These are phyloP conservation scores for Vidua macroura DNA, from an alignment of 2,113 vertebrate genomes.

Conservation along the genomic window DNA sequence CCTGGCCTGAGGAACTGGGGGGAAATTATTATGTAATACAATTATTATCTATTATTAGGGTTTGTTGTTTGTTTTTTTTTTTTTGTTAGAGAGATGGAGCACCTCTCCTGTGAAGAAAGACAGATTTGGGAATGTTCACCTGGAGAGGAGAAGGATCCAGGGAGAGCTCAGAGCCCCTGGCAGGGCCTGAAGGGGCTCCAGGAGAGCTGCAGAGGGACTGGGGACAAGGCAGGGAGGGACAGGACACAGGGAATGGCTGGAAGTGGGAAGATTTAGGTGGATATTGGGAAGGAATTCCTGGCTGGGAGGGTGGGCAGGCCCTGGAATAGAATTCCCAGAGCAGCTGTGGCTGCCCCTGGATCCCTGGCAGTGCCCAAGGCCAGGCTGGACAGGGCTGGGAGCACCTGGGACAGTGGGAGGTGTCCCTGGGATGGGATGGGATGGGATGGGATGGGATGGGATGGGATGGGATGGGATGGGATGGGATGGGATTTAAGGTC, in stretches of 20 bases:
- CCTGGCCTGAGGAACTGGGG: background rate
- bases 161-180: background rate
- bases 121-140: background rate
- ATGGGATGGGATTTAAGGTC: background rate
- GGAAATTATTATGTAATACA: background rate
- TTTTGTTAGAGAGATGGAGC: background rate
- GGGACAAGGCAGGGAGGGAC: background rate
- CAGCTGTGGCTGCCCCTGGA: background rate
- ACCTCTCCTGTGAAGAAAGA: background rate
- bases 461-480: background rate
- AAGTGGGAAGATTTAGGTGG: accelerated
- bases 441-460: background rate
- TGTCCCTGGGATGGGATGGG: background rate
- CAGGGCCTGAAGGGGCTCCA: background rate
- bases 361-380: background rate
- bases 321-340: background rate
- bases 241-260: background rate
- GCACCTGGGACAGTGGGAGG: background rate
- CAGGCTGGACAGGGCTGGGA: too few relatives aligned
- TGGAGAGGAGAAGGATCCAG: background rate
- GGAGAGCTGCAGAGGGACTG: background rate
- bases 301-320: background rate
- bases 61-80: accelerated
- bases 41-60: background rate
- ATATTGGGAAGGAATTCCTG: background rate